Evolutionary conservation across 2,113 vertebrate species (phyloP), one percentile per base, ranked within the genome.

Genomic region (Myotis davidii): DNA sequence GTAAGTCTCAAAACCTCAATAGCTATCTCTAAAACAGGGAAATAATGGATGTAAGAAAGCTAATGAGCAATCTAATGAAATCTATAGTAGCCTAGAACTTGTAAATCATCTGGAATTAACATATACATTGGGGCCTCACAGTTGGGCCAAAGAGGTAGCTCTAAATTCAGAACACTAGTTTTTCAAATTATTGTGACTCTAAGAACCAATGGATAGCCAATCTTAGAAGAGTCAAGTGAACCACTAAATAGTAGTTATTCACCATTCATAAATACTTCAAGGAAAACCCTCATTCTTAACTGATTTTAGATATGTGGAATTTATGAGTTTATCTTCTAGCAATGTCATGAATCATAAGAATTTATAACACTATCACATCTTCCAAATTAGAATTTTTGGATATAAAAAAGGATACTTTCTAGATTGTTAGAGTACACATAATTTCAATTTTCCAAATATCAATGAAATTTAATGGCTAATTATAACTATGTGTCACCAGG

Each of bases 381-480:
- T 84, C 50, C 70, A 27, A 88, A 48, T 74, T 90, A 21, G 12
- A 21, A 10, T 50, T 84, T 86, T 50, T 56, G 45, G 6, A 76
- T 23, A 78, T 59, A 78, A 88, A 93, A 90, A 90, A 65, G 42
- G 11, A 42, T 23, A 61, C 11, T 39, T 79, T 42, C 39, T 72
- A 83, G 32, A 34, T 69, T 91, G 88, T 94, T 86, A 93, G 20
- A 37, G 25, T 17, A 67, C 1, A 72, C 27, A 78, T 14, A 77
- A 78, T 65, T 74, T 67, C 64, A 90, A 56, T 78, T 93, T 81
- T 90, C 65, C 9, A 87, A 82, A 77, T 6, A 90, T 42, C 50
- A 90, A n/a, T 83, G 73, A 39, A 87, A 64, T 79, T 90, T 87
- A 84, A 84, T 88, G 56, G 69, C 61, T 94, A 83, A 37, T 77